Conservation (phyloP, 2,797 vertebrate species). For the Sylvia borin region DNA sequence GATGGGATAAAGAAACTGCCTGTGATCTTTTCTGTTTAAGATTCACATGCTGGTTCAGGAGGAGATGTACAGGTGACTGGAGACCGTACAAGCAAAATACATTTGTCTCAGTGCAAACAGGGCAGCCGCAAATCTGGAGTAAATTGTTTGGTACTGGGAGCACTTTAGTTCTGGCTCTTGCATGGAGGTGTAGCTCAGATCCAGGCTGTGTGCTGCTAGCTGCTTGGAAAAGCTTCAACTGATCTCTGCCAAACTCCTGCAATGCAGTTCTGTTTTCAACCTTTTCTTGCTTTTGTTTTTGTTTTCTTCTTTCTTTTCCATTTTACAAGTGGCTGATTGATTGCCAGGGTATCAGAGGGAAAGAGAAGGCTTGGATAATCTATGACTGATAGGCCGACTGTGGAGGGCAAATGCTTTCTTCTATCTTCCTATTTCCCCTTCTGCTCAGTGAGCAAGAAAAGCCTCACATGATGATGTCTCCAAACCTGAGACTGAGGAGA, state of each 20-base stretch:
- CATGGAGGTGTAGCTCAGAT: neutral
- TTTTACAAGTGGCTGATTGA: neutral
- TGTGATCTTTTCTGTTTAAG: neutral
- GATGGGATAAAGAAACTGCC: neutral
- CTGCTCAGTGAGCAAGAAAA: neutral
- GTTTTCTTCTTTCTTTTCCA: neutral
- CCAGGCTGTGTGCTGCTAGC: neutral
- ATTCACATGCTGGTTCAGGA: neutral
- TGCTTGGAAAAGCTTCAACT: neutral
- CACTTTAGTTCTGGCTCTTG: neutral
- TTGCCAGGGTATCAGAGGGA: neutral
- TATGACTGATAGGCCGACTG: neutral
- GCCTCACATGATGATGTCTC: rapidly evolving
- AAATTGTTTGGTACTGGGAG: neutral
- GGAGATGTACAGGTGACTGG: neutral
- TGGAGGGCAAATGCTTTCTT: neutral
- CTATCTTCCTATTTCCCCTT: neutral
- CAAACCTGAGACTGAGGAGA: neutral
- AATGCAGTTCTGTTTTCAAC: neutral
- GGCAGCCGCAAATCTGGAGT: neutral
- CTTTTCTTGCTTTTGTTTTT: neutral
- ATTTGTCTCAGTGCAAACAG: neutral
- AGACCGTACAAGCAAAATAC: neutral
- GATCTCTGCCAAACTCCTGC: conserved; percentile 18
- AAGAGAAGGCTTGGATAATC: neutral